These are phyloP conservation scores for Drosophila funebris DNA, from an alignment of 1,140 invertebrate species.

Conservation along the genomic window DNA sequence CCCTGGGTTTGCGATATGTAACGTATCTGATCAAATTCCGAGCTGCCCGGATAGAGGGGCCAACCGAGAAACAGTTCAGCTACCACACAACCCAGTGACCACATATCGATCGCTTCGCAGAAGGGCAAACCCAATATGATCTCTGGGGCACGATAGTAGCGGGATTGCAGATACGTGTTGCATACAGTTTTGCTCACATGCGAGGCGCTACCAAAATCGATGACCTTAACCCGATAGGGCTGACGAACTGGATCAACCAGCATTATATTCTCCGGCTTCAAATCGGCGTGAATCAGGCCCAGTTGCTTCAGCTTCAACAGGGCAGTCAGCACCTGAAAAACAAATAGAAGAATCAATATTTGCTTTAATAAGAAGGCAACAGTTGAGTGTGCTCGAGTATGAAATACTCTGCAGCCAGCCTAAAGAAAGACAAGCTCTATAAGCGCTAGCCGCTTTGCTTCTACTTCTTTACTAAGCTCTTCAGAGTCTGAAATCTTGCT, in stretches of 20 bases:
- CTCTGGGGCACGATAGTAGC: conserved; percentile 99
- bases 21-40: conserved; percentile 99
- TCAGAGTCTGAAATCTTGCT: no score
- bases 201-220: conserved; percentile 99
- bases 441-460: no score
- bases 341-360: no score
- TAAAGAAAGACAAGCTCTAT: no score
- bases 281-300: conserved; percentile 99
- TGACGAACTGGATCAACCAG: conserved; percentile 98
- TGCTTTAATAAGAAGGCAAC: no score
- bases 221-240: conserved; percentile 98
- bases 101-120: conserved; percentile 99
- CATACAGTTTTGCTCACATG: conserved; percentile 99
- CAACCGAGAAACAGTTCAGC: conserved; percentile 99
- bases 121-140: conserved; percentile 99
- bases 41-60: conserved; percentile 99
- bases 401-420: no score
- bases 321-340: conserved; percentile 90
- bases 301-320: conserved; percentile 98
- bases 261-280: conserved; percentile 99
- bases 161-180: conserved; percentile 99
- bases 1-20: conserved; percentile 91
- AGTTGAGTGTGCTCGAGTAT: not conserved
- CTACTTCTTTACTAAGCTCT: no score
- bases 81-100: conserved; percentile 99